phyloP scores from a whole-genome alignment of 1,140 invertebrate species.

The Aphidius ervi region DNA sequence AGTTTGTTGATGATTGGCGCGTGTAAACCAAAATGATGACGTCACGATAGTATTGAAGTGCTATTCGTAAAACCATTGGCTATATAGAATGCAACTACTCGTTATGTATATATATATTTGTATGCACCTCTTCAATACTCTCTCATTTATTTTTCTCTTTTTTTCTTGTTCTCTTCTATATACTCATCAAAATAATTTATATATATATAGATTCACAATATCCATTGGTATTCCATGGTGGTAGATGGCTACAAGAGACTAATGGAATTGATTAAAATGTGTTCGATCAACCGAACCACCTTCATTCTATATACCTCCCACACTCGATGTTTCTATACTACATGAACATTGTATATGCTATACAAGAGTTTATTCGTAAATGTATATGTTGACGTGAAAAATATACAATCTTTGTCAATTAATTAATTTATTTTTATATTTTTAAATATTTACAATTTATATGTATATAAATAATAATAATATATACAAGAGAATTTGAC shows the following conservation, averaged over 20 bases:
- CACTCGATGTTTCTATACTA: not conserved
- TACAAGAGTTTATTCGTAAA: not conserved
- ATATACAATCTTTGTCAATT: constrained; percentile 18
- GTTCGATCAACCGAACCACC: constrained; percentile 48
- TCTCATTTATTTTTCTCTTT: too few species aligned
- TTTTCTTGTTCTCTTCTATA: too few species aligned
- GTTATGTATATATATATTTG: too few species aligned
- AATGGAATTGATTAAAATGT: constrained; percentile 56
- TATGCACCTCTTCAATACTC: too few species aligned
- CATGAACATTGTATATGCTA: not conserved
- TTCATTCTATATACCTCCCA: too few species aligned
- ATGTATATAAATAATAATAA: too few species aligned
- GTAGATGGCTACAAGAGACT: constrained; percentile 42
- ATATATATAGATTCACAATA: too few species aligned
- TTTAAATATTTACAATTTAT: too few species aligned
- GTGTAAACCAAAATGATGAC: constrained; percentile 50
- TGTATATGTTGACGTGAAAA: constrained; percentile 4
- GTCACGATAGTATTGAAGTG: constrained; percentile 29
- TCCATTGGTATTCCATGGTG: constrained; percentile 17
- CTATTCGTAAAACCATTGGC: constrained; percentile 9
- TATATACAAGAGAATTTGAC: too few species aligned
- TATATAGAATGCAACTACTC: too few species aligned
- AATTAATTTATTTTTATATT: constrained; percentile 9
- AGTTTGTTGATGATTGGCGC: constrained; percentile 47
- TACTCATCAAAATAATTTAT: too few species aligned